Evolutionary conservation across 2,797 vertebrate species (phyloP), one percentile per base, ranked within the genome.

Genomic region (Microtus californicus): DNA sequence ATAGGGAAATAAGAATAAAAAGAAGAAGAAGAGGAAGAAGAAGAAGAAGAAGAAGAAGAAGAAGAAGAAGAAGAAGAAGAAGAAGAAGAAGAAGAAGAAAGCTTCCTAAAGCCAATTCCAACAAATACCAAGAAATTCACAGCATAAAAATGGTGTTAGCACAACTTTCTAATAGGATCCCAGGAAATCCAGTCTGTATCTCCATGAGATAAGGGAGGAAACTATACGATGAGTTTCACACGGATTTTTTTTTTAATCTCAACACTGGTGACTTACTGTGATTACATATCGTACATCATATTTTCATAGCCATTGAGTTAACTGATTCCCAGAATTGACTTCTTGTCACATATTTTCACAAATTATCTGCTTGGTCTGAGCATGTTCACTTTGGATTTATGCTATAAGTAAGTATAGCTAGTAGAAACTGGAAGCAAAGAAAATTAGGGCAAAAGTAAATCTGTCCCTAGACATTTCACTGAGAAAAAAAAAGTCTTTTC

Each of bases 291-390:
- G 25, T 61, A 10, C 79, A 61, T 81, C 9, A 71, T 48, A 6
- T 83, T 93, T 87, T 76, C 61, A 88, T 74, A 73, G 23, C 88
- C 13, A 45, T 7, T 69, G 27, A 93, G 29, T 76, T 29, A 92
- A 76, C n/a, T 61, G 31, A 92, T 81, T 77, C 69, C 87, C 67
- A 65, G 43, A 37, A 87, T 0, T 93, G 8, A 63, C 43, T 80
- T 81, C 31, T 37, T 51, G 61, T 19, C 34, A 78, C 43, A 77
- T 90, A 13, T 37, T 85, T 97, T 93, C 34, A 76, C 40, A 86
- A 95, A 95, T 91, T 94, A 89, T 77, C 61, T 95, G 76, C 25
- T 78, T 80, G 17, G n/a, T 77, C 87, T 87, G 19, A 73, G 61
- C 95, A 79, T 67, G 90, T 73, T 40, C 13, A 93, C 89, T 93